phyloP scores from a whole-genome alignment of 2,797 vertebrate species.

The Liasis olivaceus region DNA sequence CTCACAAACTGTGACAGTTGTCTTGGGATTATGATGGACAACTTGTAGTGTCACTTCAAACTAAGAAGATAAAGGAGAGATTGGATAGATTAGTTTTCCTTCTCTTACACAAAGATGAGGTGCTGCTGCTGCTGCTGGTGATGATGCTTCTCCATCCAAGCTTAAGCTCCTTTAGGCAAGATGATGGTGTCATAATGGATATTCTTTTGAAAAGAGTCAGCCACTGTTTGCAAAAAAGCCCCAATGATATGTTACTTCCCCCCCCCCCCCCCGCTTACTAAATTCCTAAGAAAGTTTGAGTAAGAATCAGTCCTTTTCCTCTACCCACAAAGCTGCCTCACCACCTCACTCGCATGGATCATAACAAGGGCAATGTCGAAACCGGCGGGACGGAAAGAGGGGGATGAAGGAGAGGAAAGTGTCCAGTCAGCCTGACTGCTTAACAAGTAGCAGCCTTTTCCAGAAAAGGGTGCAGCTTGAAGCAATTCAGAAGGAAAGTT shows the following conservation, averaged over 20 bases:
- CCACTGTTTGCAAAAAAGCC: background rate
- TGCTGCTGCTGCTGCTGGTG: background rate
- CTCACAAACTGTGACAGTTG: constrained; percentile 46
- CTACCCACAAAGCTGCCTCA: constrained; percentile 42
- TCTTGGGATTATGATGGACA: constrained; percentile 46
- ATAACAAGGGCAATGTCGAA: background rate
- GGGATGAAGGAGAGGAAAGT: constrained; percentile 17
- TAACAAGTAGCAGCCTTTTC: constrained; percentile 46
- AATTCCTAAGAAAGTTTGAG: background rate
- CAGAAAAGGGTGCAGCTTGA: constrained; percentile 56
- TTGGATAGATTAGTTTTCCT: constrained; percentile 2
- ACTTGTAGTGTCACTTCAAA: background rate
- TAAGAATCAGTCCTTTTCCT: constrained; percentile 30
- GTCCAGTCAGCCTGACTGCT: constrained; percentile 63
- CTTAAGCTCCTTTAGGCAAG: background rate
- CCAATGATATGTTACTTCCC: background rate
- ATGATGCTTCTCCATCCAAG: background rate
- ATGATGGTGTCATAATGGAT: background rate
- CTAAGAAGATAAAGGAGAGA: constrained; percentile 50
- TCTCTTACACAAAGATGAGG: background rate
- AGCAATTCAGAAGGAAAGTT: constrained; percentile 50
- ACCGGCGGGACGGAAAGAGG: constrained; percentile 35
- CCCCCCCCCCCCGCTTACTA: no score
- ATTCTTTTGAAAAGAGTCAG: background rate
- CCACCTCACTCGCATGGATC: background rate